phyloP scores from a whole-genome alignment of 2,888 invertebrate genomes.

The Leptopterna dolabrata region DNA sequence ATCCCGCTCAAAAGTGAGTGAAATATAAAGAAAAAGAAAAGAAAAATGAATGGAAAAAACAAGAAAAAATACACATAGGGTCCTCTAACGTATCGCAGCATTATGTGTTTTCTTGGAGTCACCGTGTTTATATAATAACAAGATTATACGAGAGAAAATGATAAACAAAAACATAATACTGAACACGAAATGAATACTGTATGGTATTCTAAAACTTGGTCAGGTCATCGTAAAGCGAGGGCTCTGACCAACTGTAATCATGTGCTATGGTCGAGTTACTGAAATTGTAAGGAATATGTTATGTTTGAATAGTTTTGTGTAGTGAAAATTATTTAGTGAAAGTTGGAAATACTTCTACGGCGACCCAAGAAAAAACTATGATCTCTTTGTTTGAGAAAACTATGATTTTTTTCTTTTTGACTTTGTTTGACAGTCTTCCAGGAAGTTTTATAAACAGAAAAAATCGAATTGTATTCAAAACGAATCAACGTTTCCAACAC shows the following conservation, averaged over 20 bases:
- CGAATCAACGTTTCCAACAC: not conserved
- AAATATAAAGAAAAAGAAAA: not conserved
- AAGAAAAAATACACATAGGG: not conserved
- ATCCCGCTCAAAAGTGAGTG: not conserved
- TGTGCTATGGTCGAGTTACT: not conserved
- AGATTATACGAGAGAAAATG: not conserved
- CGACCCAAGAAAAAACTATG: not conserved
- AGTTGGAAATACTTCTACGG: not conserved
- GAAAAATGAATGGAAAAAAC: not conserved
- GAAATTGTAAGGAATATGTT: not conserved
- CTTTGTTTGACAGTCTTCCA: constrained; percentile 1
- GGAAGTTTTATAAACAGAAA: not conserved
- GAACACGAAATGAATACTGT: not conserved
- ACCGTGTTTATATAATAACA: too few species aligned
- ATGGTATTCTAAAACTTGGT: not conserved
- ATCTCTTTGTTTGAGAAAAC: not conserved
- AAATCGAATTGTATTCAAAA: not conserved
- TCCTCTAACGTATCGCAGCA: not conserved
- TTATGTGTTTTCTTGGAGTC: too few species aligned
- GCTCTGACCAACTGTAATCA: not conserved
- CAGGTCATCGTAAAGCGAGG: not conserved
- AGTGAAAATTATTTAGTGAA: too few species aligned
- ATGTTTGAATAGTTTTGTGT: too few species aligned
- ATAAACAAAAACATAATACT: not conserved
- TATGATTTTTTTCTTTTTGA: not conserved